Conservation (phyloP, 2,113 vertebrate species). For the Oryctolagus cuniculus region mOryCun1.1 NC_091442.1:6879001-6879500, state of each 20-base stretch:
- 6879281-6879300: fast-evolving
- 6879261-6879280: background rate
- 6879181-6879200: conserved; percentile 1
- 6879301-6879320: background rate
- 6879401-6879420: background rate
- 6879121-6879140: background rate
- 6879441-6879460: no score
- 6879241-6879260: background rate
- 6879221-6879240: background rate
- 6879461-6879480: background rate
- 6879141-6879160: background rate
- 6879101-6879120: background rate
- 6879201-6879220: background rate
- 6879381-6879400: fast-evolving
- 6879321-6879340: no score
- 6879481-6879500: background rate
- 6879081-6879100: background rate
- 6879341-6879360: no score
- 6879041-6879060: background rate
- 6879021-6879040: background rate
- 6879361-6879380: fast-evolving
- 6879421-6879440: background rate
- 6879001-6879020: conserved; percentile 18
- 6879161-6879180: background rate
- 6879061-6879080: conserved; percentile 59